Conservation (phyloP, 2,888 invertebrate species). For the Dasypolia templi region DNA sequence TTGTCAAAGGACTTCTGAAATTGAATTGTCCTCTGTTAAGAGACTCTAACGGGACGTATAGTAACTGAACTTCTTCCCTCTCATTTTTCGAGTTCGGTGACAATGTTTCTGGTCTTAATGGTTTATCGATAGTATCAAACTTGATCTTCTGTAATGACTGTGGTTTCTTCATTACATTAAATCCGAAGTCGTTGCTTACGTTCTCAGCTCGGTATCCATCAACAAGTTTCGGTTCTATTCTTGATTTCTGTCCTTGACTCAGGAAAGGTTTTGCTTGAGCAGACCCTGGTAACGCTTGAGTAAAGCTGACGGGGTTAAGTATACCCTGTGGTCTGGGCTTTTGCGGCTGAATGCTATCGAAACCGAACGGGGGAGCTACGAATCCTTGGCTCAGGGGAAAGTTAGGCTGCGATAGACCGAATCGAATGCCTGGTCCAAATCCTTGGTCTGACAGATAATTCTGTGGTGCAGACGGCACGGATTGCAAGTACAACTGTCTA, state of each 20-base stretch:
- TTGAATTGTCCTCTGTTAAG: constrained; percentile 89
- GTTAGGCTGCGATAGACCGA: constrained; percentile 84
- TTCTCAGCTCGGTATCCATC: constrained; percentile 87
- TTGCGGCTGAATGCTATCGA: constrained; percentile 78
- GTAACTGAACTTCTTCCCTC: constrained; percentile 93
- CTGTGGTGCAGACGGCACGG: constrained; percentile 86
- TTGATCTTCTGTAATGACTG: constrained; percentile 85
- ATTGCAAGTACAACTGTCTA: constrained; percentile 84
- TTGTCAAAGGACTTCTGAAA: constrained; percentile 78
- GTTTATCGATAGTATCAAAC: constrained; percentile 80
- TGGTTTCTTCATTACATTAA: constrained; percentile 75
- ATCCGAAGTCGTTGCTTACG: constrained; percentile 70
- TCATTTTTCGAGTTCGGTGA: constrained; percentile 80
- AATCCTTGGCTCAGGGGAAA: constrained; percentile 85
- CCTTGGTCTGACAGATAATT: constrained; percentile 86
- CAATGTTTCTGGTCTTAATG: constrained; percentile 72
- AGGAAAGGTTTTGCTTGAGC: constrained; percentile 78
- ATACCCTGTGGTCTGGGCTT: constrained; percentile 75
- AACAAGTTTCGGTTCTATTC: constrained; percentile 81
- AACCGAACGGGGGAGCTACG: constrained; percentile 80
- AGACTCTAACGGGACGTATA: constrained; percentile 95
- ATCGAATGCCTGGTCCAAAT: constrained; percentile 84
- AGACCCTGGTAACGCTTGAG: constrained; percentile 55
- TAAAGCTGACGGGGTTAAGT: constrained; percentile 78
- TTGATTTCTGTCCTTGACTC: constrained; percentile 72